Percentiles rank a stretch among this genome's conserved stretches.
Conservation (phyloP, 2,888 invertebrate genomes). For the Leptopilina drosophilae region DNA sequence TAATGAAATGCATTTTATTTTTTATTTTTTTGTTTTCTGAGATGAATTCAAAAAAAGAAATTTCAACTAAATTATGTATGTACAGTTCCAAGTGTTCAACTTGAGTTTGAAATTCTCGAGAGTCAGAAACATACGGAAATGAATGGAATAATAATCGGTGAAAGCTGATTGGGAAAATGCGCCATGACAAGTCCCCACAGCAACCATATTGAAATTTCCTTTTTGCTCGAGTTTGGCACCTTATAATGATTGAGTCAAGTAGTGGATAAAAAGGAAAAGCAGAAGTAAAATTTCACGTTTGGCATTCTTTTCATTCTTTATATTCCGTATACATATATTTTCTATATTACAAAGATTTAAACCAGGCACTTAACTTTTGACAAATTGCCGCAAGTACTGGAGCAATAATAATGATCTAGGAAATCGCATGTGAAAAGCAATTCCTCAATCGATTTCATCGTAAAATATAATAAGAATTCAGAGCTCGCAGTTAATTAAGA, state of each 20-base stretch:
- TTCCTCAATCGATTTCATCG: conserved; percentile 19
- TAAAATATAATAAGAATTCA: conserved; percentile 1
- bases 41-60: background rate
- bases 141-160: conserved; percentile 47
- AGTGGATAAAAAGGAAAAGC: background rate
- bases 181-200: conserved; percentile 27
- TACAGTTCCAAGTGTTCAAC: background rate
- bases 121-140: conserved; percentile 27
- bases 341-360: background rate
- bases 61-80: background rate
- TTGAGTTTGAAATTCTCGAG: conserved; percentile 46
- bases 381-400: conserved; percentile 23
- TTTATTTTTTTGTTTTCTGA: background rate
- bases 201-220: conserved; percentile 16
- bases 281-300: background rate
- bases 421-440: conserved; percentile 11
- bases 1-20: background rate
- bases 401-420: background rate
- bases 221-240: conserved; percentile 29
- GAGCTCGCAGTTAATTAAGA: conserved; percentile 16
- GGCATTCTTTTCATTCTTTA: conserved; percentile 27
- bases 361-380: background rate
- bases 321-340: background rate
- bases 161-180: conserved; percentile 55
- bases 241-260: conserved; percentile 2